These are phyloP conservation scores for Carassius carassius DNA, from an alignment of 2,113 vertebrate species.

Conservation along the genomic window DNA sequence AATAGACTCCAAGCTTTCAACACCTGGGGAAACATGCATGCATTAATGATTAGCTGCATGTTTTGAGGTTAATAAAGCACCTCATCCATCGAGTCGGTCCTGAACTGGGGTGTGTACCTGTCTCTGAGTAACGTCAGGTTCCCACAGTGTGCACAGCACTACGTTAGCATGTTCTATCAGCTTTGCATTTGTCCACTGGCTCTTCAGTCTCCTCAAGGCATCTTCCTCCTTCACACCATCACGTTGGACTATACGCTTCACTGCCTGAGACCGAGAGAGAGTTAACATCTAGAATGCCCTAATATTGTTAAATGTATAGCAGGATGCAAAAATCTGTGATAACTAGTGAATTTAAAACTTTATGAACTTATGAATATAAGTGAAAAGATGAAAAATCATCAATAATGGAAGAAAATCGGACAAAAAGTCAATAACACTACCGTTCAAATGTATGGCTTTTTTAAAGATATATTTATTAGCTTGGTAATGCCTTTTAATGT, in stretches of 20 bases:
- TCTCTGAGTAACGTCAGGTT: conserved; percentile 77
- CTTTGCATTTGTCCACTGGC: conserved; percentile 81
- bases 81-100: neutral
- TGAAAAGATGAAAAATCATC: too few species aligned
- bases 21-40: conserved; percentile 65
- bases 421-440: too few species aligned
- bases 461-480: too few species aligned
- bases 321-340: too few species aligned
- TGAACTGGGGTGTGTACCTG: conserved; percentile 74
- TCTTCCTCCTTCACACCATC: conserved; percentile 83
- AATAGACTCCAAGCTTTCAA: conserved; percentile 90
- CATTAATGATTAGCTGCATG: neutral
- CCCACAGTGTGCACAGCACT: conserved; percentile 91
- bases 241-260: conserved; percentile 77
- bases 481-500: too few species aligned
- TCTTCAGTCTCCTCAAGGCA: conserved; percentile 79
- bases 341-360: too few species aligned
- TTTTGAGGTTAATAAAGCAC: neutral
- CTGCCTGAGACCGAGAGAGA: conserved; percentile 62
- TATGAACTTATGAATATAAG: too few species aligned
- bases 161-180: conserved; percentile 84
- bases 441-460: too few species aligned
- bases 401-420: too few species aligned
- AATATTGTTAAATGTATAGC: too few species aligned
- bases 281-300: rapidly evolving